Conservation (phyloP, 2,113 vertebrate genomes). For the Salminus brasiliensis region DNA sequence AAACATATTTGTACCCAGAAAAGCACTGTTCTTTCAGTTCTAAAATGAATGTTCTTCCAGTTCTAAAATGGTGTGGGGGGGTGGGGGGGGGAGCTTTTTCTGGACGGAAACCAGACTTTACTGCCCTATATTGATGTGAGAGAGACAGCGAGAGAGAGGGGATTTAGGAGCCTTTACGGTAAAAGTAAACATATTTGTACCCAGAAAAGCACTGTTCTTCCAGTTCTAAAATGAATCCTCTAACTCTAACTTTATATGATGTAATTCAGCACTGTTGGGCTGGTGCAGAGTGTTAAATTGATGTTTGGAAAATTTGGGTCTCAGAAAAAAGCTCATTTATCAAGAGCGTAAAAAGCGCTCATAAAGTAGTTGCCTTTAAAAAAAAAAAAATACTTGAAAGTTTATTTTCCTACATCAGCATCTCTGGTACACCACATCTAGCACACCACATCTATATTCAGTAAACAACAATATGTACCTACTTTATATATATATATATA, state of each 20-base stretch:
- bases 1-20: constrained; percentile 43
- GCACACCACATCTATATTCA: constrained; percentile 10
- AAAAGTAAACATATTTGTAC: constrained; percentile 46
- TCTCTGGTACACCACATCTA: constrained; percentile 22
- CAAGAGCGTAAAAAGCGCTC: constrained; percentile 30
- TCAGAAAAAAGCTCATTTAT: constrained; percentile 27
- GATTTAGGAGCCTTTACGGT: constrained; percentile 32
- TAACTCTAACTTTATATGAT: constrained; percentile 45
- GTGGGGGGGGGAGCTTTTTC: constrained; percentile 36
- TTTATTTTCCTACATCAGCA: constrained; percentile 23
- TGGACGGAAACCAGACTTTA: constrained; percentile 26
- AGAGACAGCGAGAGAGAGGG: constrained; percentile 32
- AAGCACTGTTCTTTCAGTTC: constrained; percentile 28
- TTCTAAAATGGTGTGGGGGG: too few relatives aligned
- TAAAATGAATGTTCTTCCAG: constrained; percentile 26
- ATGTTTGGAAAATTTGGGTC: constrained; percentile 36
- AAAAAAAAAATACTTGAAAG: constrained; percentile 29
- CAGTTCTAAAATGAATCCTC: constrained; percentile 25
- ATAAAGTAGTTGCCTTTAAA: constrained; percentile 24
- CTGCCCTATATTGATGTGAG: constrained; percentile 31
- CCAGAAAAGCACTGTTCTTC: constrained; percentile 35
- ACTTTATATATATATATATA: too few relatives aligned
- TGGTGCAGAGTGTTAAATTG: constrained; percentile 18
- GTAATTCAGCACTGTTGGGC: constrained; percentile 30
- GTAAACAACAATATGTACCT: too few relatives aligned